A percentile compares a stretch with the other conserved stretches of the same genome.
Conservation (phyloP, 1,140 invertebrate genomes). For the Galleria mellonella region DNA sequence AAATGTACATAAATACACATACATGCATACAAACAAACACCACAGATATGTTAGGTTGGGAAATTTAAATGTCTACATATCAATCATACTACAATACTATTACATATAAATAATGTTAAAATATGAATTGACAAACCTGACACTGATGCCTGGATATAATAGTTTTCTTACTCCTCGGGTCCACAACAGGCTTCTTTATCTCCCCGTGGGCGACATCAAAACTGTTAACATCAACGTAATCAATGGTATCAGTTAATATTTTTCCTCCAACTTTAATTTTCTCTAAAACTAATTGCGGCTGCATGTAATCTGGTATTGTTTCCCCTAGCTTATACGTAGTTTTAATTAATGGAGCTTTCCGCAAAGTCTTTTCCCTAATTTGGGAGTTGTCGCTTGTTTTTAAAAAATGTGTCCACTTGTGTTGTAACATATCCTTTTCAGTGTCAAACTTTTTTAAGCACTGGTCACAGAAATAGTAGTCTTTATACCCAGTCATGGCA, state of each 20-base stretch:
- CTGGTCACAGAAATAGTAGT: constrained; percentile 53
- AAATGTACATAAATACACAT: no score
- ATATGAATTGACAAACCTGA: constrained; percentile 20
- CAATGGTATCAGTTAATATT: neutral
- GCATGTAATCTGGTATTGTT: constrained; percentile 28
- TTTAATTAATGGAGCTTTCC: constrained; percentile 13
- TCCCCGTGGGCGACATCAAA: constrained; percentile 10
- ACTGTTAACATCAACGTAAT: constrained; percentile 16
- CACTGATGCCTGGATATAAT: constrained; percentile 45
- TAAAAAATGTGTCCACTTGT: constrained; percentile 54
- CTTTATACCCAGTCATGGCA: constrained; percentile 40
- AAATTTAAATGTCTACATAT: no score
- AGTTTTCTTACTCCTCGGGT: constrained; percentile 38
- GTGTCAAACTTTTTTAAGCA: constrained; percentile 43
- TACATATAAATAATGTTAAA: no score
- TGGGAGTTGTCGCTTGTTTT: constrained; percentile 33
- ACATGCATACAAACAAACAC: no score
- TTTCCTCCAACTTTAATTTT: constrained; percentile 12
- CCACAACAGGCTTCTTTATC: constrained; percentile 28
- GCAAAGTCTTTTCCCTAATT: constrained; percentile 10
- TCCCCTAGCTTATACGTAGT: constrained; percentile 29
- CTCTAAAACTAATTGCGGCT: constrained; percentile 37
- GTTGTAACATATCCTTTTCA: constrained; percentile 44
- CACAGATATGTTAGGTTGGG: no score
- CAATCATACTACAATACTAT: no score